Evolutionary conservation across 2,113 vertebrate genomes (phyloP).

Genomic region (Halichoeres trimaculatus): DNA sequence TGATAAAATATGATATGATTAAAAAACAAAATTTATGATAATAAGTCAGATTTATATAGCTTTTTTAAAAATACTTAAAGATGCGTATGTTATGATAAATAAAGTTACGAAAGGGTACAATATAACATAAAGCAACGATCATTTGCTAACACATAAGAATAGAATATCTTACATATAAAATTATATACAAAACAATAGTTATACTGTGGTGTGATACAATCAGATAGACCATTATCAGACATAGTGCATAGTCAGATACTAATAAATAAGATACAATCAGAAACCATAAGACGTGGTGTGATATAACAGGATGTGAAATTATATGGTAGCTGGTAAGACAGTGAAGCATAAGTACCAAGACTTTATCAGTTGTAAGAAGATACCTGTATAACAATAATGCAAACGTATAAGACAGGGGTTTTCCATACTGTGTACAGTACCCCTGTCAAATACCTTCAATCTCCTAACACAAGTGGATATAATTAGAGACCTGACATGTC

Average conservation of each 20-base stretch:
- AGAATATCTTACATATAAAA: not conserved
- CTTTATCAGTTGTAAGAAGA: not conserved
- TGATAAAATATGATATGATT: not conserved
- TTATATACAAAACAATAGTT: not conserved
- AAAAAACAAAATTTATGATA: too few relatives aligned
- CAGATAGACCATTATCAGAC: too few relatives aligned
- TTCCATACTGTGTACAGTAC: not conserved
- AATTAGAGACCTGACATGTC: slow-evolving; percentile 9
- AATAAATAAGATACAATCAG: too few relatives aligned
- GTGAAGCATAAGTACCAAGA: not conserved
- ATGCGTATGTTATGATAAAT: not conserved
- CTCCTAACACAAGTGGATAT: slow-evolving; percentile 4
- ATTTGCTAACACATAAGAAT: not conserved
- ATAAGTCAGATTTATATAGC: too few relatives aligned
- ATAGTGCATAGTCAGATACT: too few relatives aligned
- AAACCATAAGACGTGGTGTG: not conserved
- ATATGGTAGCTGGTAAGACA: not conserved
- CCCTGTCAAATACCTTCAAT: slow-evolving; percentile 28
- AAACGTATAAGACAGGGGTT: not conserved
- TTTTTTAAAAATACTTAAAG: too few relatives aligned
- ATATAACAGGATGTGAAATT: not conserved
- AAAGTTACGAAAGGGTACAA: too few relatives aligned
- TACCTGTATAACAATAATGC: not conserved
- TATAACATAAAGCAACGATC: too few relatives aligned
- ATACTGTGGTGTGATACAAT: not conserved